Base-by-base conservation (phyloP, 2,113 vertebrate genomes). In the Pica pica region DNA sequence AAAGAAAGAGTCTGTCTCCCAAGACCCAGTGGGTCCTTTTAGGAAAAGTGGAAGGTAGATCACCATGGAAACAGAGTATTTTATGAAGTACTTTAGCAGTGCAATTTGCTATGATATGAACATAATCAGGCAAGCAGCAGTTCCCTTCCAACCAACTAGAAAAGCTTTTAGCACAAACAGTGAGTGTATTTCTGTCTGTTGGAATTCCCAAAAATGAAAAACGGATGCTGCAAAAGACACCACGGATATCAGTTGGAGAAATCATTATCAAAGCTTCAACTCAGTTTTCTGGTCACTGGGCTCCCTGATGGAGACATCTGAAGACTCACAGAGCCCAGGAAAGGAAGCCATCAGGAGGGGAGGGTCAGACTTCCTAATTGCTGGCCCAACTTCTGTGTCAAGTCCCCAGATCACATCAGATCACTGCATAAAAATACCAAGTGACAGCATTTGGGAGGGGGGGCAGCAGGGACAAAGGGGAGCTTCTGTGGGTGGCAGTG, bases 161-260 rank as follows among this genome's bases (percentile, higher is more conserved):
- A 78, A 69, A 82, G 87, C 94, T 95, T 94, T 80, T 17, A 83
- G 90, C 63, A 61, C 87, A 78, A 79, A 44, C 35, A 80, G 1
- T 1, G 46, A 83, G 46, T 2, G 42, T 30, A 28, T n/a, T 61
- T 35, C 50, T 47, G 46, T 12, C 68, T 31, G 71, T 52, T 89
- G 74, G 30, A 23, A 74, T 50, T 70, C 44, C 84, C 74, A 82
- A 7, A 16, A 69, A 46, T 2, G 33, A 71, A 31, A 64, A 76
- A 12, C 2, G 13, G 46, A 19, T 14, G 61, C 12, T 49, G 61
- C 37, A 46, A 26, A 55, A 65, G 63, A 9, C 86, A 59, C n/a
- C 24, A 3, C 0, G 0, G 74, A 0, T 46, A 70, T 31, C 1
- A 4, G 21, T 0, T 37, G 31, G 33, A 55, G 33, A 49, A 81